These are phyloP conservation scores for Oncorhynchus kisutch DNA, from an alignment of 2,113 vertebrate species.

Conservation along the genomic window DNA sequence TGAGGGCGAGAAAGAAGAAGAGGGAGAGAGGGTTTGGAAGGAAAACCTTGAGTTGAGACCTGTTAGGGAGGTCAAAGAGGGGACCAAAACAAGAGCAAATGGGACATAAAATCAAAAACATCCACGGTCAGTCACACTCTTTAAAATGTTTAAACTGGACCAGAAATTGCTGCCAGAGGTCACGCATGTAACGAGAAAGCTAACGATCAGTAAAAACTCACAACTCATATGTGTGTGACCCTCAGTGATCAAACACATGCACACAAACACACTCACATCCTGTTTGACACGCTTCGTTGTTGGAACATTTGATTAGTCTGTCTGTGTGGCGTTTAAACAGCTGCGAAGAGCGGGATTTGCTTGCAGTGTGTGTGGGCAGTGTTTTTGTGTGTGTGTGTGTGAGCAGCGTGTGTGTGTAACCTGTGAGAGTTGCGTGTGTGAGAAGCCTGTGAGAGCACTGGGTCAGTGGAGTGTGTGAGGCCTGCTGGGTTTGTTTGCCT, in stretches of 20 bases:
- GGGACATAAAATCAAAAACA: conserved; percentile 16
- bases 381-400: too few species aligned
- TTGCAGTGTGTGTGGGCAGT: background rate
- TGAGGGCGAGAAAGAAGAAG: too few species aligned
- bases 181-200: too few species aligned
- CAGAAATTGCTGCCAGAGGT: background rate
- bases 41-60: too few species aligned
- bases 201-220: background rate
- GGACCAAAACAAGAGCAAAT: too few species aligned
- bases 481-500: background rate
- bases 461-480: background rate
- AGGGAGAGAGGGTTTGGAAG: too few species aligned
- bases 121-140: conserved; percentile 18
- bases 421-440: background rate
- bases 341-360: background rate
- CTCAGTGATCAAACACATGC: background rate
- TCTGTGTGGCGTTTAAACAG: background rate
- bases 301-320: background rate
- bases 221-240: background rate
- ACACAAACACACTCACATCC: background rate
- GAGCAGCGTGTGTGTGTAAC: background rate
- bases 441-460: background rate
- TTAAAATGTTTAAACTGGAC: conserved; percentile 18
- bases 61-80: too few species aligned
- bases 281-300: background rate